Conservation (phyloP, 2,888 invertebrate genomes). For the Agelastica alni region DNA sequence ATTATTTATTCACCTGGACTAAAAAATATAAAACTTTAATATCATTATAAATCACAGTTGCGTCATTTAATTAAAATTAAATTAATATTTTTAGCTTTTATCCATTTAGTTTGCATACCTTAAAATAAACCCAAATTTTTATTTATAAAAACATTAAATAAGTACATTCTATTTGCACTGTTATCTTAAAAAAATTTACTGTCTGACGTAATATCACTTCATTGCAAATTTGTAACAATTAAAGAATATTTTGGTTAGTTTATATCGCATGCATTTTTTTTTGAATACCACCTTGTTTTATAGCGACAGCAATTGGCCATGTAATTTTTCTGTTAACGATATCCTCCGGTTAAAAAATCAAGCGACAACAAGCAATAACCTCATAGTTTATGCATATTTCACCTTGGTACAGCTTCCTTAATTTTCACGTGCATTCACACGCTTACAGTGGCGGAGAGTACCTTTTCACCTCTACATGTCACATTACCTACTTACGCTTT, state of each 20-base stretch:
- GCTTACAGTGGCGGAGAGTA: conserved; percentile 16
- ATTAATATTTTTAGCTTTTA: too few relatives aligned
- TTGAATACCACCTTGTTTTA: conserved; percentile 7
- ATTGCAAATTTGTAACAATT: too few relatives aligned
- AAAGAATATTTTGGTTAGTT: neutral
- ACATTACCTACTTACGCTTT: too few relatives aligned
- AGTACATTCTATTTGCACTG: neutral
- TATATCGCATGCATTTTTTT: neutral
- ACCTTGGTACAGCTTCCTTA: conserved; percentile 46
- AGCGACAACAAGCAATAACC: conserved; percentile 37
- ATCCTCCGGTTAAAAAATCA: conserved; percentile 38
- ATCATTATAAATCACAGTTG: too few relatives aligned
- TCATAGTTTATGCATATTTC: conserved; percentile 43
- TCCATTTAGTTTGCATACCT: neutral
- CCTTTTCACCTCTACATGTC: too few relatives aligned
- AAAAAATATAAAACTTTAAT: too few relatives aligned
- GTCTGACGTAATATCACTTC: too few relatives aligned
- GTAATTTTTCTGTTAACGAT: conserved; percentile 21
- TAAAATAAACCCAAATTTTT: neutral
- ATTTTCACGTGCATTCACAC: conserved; percentile 44
- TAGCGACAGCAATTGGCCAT: conserved; percentile 15
- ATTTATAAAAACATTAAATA: neutral
- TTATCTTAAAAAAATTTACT: neutral
- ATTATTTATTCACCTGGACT: too few relatives aligned
- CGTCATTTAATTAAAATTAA: too few relatives aligned